Conservation (phyloP, 2,888 invertebrate species). For the Pheosia gnoma region DNA sequence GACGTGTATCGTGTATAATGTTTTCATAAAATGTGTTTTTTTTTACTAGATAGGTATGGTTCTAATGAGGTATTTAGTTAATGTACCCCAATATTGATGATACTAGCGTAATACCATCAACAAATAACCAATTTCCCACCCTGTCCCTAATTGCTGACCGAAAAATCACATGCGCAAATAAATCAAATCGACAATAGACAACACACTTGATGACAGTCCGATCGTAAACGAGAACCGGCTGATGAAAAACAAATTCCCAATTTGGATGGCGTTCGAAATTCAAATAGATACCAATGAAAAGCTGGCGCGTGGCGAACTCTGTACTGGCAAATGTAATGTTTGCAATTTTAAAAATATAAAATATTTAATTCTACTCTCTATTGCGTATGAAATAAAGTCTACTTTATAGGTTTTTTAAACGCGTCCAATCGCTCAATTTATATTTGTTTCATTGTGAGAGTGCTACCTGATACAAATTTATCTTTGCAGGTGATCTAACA, state of each 20-base stretch:
- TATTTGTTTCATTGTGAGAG: constrained; percentile 3
- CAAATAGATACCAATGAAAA: constrained; percentile 81
- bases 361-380: not conserved
- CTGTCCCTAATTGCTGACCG: constrained; percentile 58
- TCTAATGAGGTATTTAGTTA: not conserved
- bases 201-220: constrained; percentile 74
- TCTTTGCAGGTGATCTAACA: not conserved
- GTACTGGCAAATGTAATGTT: constrained; percentile 32
- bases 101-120: constrained; percentile 49
- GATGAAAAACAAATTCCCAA: constrained; percentile 81
- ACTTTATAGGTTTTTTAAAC: not conserved
- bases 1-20: not conserved
- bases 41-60: not conserved
- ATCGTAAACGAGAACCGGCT: constrained; percentile 70
- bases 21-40: not conserved
- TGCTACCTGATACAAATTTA: constrained; percentile 1
- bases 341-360: constrained; percentile 12
- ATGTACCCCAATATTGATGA: constrained; percentile 38
- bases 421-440: not conserved
- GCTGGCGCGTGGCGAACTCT: constrained; percentile 72
- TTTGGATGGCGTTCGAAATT: constrained; percentile 72
- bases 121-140: constrained; percentile 60
- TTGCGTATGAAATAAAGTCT: not conserved
- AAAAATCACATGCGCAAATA: constrained; percentile 72
- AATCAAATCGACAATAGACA: constrained; percentile 62